Percentiles rank a stretch among this genome's conserved stretches.
These are phyloP conservation scores for Cyprinodon tularosa DNA, from an alignment of 2,113 vertebrate genomes.

Conservation along the genomic window DNA sequence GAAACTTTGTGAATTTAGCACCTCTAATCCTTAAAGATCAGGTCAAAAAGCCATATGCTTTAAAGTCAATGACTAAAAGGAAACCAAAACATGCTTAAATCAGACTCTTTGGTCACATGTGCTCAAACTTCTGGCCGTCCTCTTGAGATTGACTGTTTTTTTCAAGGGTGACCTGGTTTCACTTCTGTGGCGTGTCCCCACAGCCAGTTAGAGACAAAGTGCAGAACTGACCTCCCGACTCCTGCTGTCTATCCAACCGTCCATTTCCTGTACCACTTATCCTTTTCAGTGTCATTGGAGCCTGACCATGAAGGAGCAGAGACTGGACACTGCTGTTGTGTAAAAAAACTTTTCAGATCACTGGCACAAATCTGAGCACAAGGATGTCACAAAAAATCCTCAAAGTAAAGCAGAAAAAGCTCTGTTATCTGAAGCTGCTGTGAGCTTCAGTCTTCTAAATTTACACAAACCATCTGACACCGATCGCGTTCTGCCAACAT, in stretches of 20 bases:
- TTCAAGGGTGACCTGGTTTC: constrained; percentile 40
- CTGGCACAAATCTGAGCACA: neutral
- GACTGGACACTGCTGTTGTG: neutral
- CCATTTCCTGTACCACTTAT: neutral
- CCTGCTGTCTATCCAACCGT: too few species aligned
- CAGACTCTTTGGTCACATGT: neutral
- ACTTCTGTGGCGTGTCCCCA: constrained; percentile 3
- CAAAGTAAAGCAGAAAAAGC: neutral
- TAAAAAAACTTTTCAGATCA: neutral
- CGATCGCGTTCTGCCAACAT: constrained; percentile 33
- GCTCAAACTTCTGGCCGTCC: neutral
- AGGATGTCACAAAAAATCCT: neutral
- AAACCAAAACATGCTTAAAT: neutral
- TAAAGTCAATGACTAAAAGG: neutral
- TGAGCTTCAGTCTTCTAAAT: constrained; percentile 10
- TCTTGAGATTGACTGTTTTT: constrained; percentile 13
- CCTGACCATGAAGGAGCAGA: neutral
- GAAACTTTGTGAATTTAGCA: too few species aligned
- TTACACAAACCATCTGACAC: constrained; percentile 20
- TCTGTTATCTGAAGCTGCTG: neutral
- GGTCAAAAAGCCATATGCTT: neutral
- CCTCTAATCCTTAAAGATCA: too few species aligned
- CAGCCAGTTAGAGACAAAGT: neutral
- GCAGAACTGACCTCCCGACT: constrained; percentile 5
- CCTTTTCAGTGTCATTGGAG: neutral